A percentile compares a stretch with the other conserved stretches of the same genome.
phyloP scores from a whole-genome alignment of 2,113 vertebrate genomes.

The Mastomys natalensis region DNA sequence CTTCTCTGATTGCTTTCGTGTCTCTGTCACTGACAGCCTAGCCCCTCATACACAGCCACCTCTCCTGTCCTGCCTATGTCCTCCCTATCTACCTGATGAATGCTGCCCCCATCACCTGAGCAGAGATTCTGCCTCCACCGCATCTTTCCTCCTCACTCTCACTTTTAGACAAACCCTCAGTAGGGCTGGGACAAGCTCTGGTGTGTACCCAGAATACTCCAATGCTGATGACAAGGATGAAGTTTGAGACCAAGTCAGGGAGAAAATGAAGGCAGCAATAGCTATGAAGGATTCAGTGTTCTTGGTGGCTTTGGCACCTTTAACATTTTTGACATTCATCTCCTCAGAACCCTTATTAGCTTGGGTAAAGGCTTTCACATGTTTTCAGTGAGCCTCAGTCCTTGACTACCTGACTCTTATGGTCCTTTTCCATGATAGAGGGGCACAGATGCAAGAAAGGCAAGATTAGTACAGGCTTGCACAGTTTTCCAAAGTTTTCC shows the following conservation, averaged over 20 bases:
- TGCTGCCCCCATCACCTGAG: neutral
- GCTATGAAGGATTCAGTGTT: conserved; percentile 69
- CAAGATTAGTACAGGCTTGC: neutral
- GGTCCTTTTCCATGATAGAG: neutral
- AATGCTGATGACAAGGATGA: conserved; percentile 59
- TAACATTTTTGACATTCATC: conserved; percentile 65
- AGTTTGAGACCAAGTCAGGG: conserved; percentile 19
- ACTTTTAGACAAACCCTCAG: conserved; percentile 27
- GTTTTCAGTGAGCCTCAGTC: conserved; percentile 61
- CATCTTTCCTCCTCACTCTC: neutral
- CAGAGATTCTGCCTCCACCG: conserved; percentile 10
- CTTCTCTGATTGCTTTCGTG: neutral
- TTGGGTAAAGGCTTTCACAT: conserved; percentile 61
- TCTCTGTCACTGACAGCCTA: conserved; percentile 22
- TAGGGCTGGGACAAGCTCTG: conserved; percentile 62
- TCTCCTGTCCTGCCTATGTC: neutral
- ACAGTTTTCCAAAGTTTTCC: neutral
- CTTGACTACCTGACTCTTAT: conserved; percentile 41
- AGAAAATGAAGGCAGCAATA: conserved; percentile 59
- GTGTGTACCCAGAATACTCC: conserved; percentile 30
- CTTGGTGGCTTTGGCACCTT: conserved; percentile 69
- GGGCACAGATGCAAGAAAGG: neutral
- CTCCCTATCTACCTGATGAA: conserved; percentile 48
- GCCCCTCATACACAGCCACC: neutral
- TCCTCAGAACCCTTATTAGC: conserved; percentile 68